phyloP scores from a whole-genome alignment of 1,140 invertebrate genomes.

The Plectrocnemia conspersa region DNA sequence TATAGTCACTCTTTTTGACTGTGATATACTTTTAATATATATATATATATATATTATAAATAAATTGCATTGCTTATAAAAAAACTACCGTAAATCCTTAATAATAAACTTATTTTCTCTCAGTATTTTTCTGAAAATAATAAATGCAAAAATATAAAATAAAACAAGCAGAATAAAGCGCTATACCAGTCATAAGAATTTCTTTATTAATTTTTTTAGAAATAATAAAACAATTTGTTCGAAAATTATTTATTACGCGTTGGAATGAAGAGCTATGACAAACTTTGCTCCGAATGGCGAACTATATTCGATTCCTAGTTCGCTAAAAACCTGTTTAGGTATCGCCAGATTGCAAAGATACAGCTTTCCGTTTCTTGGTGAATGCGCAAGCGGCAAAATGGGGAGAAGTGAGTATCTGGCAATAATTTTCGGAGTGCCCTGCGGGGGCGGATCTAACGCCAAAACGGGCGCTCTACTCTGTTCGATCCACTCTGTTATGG shows the following conservation, averaged over 20 bases:
- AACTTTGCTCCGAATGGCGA: conserved; percentile 87
- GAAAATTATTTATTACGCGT: too few species aligned
- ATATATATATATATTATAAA: too few species aligned
- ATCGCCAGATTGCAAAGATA: conserved; percentile 84
- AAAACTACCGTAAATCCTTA: too few species aligned
- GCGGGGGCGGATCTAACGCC: conserved; percentile 73
- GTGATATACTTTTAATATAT: too few species aligned
- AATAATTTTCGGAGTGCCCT: conserved; percentile 59
- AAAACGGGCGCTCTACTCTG: conserved; percentile 72
- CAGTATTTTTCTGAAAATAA: too few species aligned
- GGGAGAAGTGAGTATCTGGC: conserved; percentile 73
- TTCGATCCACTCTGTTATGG: conserved; percentile 60
- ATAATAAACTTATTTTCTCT: too few species aligned
- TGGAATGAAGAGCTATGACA: conserved; percentile 76
- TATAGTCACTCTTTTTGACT: too few species aligned
- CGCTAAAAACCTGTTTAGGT: conserved; percentile 69
- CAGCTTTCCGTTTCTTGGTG: conserved; percentile 67
- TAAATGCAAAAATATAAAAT: too few species aligned
- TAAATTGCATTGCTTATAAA: too few species aligned
- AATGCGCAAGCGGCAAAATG: conserved; percentile 69
- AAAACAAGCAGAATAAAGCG: too few species aligned
- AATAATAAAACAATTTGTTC: background rate
- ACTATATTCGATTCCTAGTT: conserved; percentile 74
- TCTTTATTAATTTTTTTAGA: too few species aligned
- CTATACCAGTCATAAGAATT: too few species aligned